These are phyloP conservation scores for Channa striata DNA, from an alignment of 2,797 vertebrate species.

Conservation along the genomic window DNA sequence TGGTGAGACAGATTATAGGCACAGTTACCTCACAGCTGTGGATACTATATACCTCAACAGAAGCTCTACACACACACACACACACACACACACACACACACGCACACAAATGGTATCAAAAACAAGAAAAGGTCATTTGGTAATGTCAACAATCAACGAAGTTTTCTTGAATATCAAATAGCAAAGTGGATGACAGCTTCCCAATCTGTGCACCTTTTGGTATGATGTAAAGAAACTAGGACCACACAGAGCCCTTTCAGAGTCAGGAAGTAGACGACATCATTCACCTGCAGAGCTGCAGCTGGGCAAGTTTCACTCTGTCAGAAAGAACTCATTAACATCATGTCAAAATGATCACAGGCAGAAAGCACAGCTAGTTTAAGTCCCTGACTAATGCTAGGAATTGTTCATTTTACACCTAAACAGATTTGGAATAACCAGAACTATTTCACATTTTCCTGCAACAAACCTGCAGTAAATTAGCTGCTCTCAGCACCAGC, in stretches of 20 bases:
- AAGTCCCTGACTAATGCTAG: conserved; percentile 42
- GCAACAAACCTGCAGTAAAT: conserved; percentile 13
- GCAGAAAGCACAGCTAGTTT: conserved; percentile 60
- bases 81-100: conserved; percentile 37
- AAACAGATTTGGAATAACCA: neutral
- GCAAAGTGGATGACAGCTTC: conserved; percentile 72
- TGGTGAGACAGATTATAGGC: conserved; percentile 79
- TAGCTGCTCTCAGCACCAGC: neutral
- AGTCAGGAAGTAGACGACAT: conserved; percentile 71
- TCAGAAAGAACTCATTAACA: conserved; percentile 77
- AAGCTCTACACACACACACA: conserved; percentile 57
- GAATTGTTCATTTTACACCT: conserved; percentile 48
- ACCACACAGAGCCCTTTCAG: conserved; percentile 83
- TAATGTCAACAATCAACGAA: conserved; percentile 76
- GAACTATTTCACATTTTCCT: neutral
- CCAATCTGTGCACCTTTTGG: conserved; percentile 62
- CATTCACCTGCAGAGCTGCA: conserved; percentile 73
- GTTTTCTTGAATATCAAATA: conserved; percentile 77
- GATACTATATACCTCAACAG: conserved; percentile 75
- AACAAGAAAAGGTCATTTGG: conserved; percentile 75
- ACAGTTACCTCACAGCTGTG: conserved; percentile 80
- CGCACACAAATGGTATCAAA: conserved; percentile 40
- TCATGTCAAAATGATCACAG: conserved; percentile 67
- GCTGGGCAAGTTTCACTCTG: conserved; percentile 79
- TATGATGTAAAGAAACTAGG: conserved; percentile 81